These are phyloP conservation scores for Microdon myrmicae DNA, from an alignment of 2,888 invertebrate species.

Conservation along the genomic window DNA sequence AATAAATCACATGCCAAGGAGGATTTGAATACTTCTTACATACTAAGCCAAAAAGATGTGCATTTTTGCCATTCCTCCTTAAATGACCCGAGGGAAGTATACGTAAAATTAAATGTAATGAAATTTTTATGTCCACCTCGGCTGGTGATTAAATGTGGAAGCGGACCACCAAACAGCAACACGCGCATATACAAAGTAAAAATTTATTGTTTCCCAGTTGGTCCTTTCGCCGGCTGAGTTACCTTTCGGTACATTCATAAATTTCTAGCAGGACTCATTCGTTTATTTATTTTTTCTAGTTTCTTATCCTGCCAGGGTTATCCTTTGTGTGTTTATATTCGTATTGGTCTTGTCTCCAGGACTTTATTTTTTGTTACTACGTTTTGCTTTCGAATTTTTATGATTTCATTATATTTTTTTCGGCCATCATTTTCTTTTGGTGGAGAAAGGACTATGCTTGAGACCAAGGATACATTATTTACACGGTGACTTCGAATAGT, in stretches of 20 bases:
- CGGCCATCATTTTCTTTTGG: conserved; percentile 9
- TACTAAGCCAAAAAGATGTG: too few relatives aligned
- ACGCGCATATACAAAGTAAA: conserved; percentile 9
- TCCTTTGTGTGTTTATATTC: conserved; percentile 27
- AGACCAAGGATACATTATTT: conserved; percentile 47
- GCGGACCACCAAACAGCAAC: conserved; percentile 9
- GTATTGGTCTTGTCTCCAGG: conserved; percentile 29
- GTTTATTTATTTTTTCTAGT: conserved; percentile 16
- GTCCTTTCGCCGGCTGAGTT: conserved; percentile 4
- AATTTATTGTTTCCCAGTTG: conserved; percentile 24
- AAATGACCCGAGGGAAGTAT: conserved; percentile 35
- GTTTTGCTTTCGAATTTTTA: conserved; percentile 35
- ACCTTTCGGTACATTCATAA: conserved; percentile 33
- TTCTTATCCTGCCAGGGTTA: conserved; percentile 24
- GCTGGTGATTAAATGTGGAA: conserved; percentile 44
- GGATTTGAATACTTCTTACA: too few relatives aligned
- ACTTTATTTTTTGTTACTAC: too few relatives aligned
- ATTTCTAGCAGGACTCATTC: conserved; percentile 11
- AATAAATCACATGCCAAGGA: too few relatives aligned
- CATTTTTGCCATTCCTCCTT: too few relatives aligned
- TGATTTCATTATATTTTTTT: conserved; percentile 44
- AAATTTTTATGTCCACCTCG: conserved; percentile 49
- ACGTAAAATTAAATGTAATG: conserved; percentile 45
- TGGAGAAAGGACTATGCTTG: too few relatives aligned
- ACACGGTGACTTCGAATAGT: conserved; percentile 33